Base-by-base conservation (phyloP, 2,888 invertebrate genomes). In the Arenicola marina region DNA sequence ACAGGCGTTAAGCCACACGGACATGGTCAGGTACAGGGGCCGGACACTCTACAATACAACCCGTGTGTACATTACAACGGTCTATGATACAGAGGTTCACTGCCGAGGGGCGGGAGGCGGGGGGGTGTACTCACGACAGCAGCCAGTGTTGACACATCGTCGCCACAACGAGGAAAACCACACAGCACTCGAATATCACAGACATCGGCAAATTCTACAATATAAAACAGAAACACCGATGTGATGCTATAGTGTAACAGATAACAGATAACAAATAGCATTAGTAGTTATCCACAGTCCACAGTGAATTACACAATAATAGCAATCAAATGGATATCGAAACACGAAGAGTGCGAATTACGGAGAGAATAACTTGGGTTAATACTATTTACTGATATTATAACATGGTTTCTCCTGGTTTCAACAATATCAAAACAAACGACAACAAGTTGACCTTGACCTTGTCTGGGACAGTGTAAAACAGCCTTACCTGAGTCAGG, bases 181-280 rank as follows among this genome's bases (percentile, higher is more conserved):
- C 78, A 75, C 86, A 85, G 73, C 82, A 84, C 66, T 76, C 72
- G 76, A 86, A 86, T 63, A 86, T 85, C 33, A 80, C 73, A 43
- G 75, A 71, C 76, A 84, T 77, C 2, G 78, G 69, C 63, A 86
- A 74, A 71, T 85, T 77, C 79, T 82, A 75, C 55, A 72, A 71
- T 18, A 55, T 45, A 65, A 59, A 54, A 26, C n/a, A n/a, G 21
- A 26, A 48, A 28, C 18, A 44, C 29, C 2, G 24, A 31, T 38
- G n/a, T 15, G 24, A 53, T 1, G 1, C 26, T 54, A 24, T 54
- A 54, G 11, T 21, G 31, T 54, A 28, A 24, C 11, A 32, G 24
- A 11, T 18, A 24, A 56, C 18, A 24, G 11, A n/a, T 48, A 7
- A 45, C 29, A 44, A 18, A 18, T 7, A 45, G 34, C 4, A 18